Evolutionary conservation across 2,888 invertebrate species (phyloP), one percentile per base, ranked within the genome.

Genomic region (Mythimna loreyi): DNA sequence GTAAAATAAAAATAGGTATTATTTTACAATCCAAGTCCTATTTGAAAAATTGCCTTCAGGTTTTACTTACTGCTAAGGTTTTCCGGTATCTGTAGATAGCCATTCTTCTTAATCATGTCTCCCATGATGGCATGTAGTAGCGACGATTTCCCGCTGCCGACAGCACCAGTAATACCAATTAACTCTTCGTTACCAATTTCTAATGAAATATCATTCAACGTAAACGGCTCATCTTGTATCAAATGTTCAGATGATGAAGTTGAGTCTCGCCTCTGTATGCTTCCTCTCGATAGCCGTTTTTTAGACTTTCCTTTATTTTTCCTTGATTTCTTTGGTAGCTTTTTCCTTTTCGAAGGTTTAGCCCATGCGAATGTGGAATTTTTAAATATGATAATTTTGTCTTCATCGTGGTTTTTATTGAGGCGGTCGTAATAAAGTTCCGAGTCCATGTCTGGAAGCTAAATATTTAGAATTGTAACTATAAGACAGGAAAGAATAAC

Each of bases 131-230:
- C 98, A 64, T 97, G 96, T 28, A 99, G 93, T 3, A 99, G 94
- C 0, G 98, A 97, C 16, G 98, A 98, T 94, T 99, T 99, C 13
- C 99, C 99, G 85, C 98, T 97, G 0, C 99, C 99, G 3, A 99
- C 98, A 76, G 97, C 97, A 0, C 99, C 99, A 81, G 98, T 97
- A 16, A 99, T 96, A 33, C 99, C 99, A 23, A 99, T 94, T 72
- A 98, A 96, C 82, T 98, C 97, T 0, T 98, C 98, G 96, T 97
- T 91, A 9, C 93, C 93, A 23, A 94, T 91, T 72, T 92, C 92
- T 62, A 95, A 82, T 4, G 87, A 88, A 63, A 96, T 90, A 60
- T 94, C 91, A 52, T 82, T 90, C 72, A 96, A 83, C 75, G 80
- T 84, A 74, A 95, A 96, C 6, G 94, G 92, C 70, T 91, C 91